A percentile compares a stretch with the other conserved stretches of the same genome.
Evolutionary conservation across 2,888 invertebrate genomes (phyloP).

Genomic region (Spisula subtruncata): DNA sequence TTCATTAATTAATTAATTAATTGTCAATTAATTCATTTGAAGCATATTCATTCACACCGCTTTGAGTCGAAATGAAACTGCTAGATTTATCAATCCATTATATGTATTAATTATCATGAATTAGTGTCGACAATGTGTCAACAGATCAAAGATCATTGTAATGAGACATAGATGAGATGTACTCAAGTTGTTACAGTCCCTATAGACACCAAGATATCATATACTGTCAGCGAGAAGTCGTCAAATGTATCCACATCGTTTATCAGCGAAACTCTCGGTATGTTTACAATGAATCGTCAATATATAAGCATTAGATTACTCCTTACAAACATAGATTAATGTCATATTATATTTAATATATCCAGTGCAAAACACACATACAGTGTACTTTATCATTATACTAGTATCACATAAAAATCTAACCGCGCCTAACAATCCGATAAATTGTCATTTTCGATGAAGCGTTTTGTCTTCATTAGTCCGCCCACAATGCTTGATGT

Average conservation of each 20-base stretch:
- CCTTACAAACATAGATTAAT: background rate
- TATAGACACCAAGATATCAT: background rate
- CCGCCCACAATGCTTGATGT: background rate
- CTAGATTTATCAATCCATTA: background rate
- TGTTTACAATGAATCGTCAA: background rate
- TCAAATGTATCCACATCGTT: background rate
- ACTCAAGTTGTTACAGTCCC: background rate
- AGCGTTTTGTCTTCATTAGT: background rate
- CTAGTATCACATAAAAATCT: background rate
- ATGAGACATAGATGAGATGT: background rate
- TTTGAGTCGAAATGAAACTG: background rate
- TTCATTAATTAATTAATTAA: too few species aligned
- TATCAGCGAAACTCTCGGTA: background rate
- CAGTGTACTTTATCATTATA: background rate
- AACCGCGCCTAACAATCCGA: slow-evolving; percentile 6
- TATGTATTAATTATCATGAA: too few species aligned
- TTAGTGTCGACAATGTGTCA: too few species aligned
- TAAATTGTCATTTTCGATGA: background rate
- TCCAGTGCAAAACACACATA: background rate
- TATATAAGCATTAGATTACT: background rate
- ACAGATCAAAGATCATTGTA: background rate
- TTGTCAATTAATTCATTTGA: background rate
- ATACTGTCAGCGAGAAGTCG: background rate
- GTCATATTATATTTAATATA: background rate
- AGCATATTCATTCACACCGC: background rate